These are phyloP conservation scores for Virgularia gustaviana DNA, from an alignment of 92 coral and sea anemone species.

Conservation along the genomic window DNA sequence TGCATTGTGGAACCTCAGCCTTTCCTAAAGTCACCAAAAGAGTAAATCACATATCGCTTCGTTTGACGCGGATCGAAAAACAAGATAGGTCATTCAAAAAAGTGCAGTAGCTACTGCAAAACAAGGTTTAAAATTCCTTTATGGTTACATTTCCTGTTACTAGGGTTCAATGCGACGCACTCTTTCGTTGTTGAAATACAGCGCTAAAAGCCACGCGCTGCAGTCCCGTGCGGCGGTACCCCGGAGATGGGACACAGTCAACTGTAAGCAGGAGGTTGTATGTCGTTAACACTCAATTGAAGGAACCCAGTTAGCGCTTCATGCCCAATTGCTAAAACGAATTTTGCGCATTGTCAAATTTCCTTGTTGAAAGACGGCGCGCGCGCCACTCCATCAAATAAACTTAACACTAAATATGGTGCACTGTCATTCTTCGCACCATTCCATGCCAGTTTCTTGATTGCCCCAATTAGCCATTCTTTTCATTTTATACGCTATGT, in stretches of 20 bases:
- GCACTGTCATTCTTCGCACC: neutral
- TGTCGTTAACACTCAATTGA: conserved; percentile 18
- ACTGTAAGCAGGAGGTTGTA: conserved; percentile 15
- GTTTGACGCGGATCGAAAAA: no score
- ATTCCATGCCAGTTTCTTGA: no score
- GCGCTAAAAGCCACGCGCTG: conserved; percentile 15
- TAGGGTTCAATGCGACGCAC: neutral
- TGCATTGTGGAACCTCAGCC: no score
- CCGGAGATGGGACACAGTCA: neutral
- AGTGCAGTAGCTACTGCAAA: neutral
- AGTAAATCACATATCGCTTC: no score
- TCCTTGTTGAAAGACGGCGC: conserved; percentile 33
- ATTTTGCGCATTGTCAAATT: conserved; percentile 30
- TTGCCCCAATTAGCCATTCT: no score
- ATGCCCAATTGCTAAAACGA: conserved; percentile 24
- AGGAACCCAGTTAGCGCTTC: conserved; percentile 19
- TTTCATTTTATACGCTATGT: neutral
- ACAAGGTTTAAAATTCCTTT: neutral
- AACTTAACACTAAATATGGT: conserved; percentile 9
- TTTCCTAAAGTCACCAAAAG: no score
- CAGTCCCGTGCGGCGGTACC: no score
- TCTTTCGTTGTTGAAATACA: conserved; percentile 18
- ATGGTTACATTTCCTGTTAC: conserved; percentile 13
- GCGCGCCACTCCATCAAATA: conserved; percentile 18
- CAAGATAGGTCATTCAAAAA: no score